phyloP scores from a whole-genome alignment of 2,888 invertebrate species.

The Andrena fulva region DNA sequence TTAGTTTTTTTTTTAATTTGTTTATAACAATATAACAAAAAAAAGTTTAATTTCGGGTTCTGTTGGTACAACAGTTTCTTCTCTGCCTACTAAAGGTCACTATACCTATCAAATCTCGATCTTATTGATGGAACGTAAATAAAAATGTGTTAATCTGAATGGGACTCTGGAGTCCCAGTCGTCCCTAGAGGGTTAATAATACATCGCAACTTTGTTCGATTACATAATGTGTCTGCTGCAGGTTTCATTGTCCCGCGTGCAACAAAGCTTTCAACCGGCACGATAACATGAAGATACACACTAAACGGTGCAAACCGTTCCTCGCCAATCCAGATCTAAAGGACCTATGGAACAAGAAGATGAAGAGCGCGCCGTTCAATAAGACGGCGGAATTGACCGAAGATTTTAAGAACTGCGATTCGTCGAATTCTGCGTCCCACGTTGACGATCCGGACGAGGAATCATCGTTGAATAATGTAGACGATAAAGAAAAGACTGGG shows the following conservation, averaged over 20 bases:
- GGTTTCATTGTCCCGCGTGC: conserved; percentile 79
- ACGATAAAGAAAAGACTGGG: conserved; percentile 32
- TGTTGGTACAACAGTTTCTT: too few relatives aligned
- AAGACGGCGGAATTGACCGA: conserved; percentile 5
- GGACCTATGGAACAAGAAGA: conserved; percentile 56
- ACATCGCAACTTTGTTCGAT: background rate
- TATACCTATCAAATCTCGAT: too few relatives aligned
- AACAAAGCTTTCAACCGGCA: conserved; percentile 77
- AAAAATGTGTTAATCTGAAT: too few relatives aligned
- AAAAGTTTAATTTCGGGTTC: too few relatives aligned
- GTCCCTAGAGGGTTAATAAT: too few relatives aligned
- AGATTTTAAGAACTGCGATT: background rate
- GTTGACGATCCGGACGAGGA: background rate
- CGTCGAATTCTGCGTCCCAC: background rate
- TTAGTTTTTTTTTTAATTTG: too few relatives aligned
- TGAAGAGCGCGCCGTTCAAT: conserved; percentile 40
- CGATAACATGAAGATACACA: conserved; percentile 81
- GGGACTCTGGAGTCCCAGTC: too few relatives aligned
- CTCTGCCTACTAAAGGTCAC: too few relatives aligned
- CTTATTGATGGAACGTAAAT: too few relatives aligned
- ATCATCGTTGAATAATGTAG: background rate
- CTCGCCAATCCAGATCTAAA: conserved; percentile 74
- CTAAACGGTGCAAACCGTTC: conserved; percentile 76
- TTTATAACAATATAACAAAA: too few relatives aligned
- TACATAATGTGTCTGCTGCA: conserved; percentile 41